Evolutionary conservation across 1,140 invertebrate genomes (phyloP).

Genomic region (Forficula auricularia): DNA sequence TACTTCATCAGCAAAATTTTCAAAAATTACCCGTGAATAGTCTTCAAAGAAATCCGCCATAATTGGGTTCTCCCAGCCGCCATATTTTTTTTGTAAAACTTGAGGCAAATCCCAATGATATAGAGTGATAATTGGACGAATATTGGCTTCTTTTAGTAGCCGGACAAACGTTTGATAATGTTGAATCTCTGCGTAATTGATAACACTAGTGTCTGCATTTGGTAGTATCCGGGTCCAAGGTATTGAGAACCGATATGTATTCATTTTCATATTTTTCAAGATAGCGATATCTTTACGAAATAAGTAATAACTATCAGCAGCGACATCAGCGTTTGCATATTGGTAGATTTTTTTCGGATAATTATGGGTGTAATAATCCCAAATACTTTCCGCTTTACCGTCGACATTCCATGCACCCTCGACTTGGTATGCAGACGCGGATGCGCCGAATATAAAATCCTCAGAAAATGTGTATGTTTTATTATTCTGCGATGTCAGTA

Average conservation of each 20-base stretch:
- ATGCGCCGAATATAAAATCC: slow-evolving; percentile 33
- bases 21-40: not conserved
- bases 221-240: no score
- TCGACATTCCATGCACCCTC: slow-evolving; percentile 39
- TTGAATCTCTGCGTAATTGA: no score
- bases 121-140: slow-evolving; percentile 18
- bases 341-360: slow-evolving; percentile 27
- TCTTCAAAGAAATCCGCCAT: slow-evolving; percentile 3
- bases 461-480: slow-evolving; percentile 11
- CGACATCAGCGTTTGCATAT: slow-evolving; percentile 30
- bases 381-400: slow-evolving; percentile 36
- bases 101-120: slow-evolving; percentile 23
- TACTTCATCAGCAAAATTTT: slow-evolving; percentile 15
- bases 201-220: no score
- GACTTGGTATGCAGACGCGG: slow-evolving; percentile 38
- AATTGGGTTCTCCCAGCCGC: slow-evolving; percentile 23
- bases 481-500: no score
- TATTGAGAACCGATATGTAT: no score
- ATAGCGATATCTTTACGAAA: slow-evolving; percentile 30
- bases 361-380: slow-evolving; percentile 33
- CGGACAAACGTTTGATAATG: no score
- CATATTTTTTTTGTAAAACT: slow-evolving; percentile 19
- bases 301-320: slow-evolving; percentile 38
- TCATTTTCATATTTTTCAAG: no score
- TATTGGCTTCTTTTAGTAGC: no score